These are phyloP conservation scores for Halcyon senegalensis DNA, from an alignment of 2,113 vertebrate species.

Conservation along the genomic window DNA sequence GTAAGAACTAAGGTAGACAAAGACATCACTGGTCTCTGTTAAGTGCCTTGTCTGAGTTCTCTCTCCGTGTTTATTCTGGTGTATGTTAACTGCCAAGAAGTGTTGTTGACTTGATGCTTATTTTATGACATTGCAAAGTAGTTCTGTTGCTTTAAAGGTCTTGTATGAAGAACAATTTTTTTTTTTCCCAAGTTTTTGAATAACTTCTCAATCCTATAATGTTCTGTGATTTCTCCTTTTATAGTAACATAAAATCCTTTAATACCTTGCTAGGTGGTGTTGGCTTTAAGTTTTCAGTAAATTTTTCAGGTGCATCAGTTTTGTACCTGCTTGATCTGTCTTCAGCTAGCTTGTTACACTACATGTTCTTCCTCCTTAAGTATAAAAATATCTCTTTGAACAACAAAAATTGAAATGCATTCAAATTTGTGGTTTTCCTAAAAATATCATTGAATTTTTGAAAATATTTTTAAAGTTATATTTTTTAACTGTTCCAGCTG, in stretches of 20 bases:
- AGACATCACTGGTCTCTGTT: background rate
- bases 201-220: background rate
- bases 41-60: background rate
- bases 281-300: background rate
- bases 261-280: background rate
- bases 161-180: background rate
- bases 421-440: background rate
- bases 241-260: background rate
- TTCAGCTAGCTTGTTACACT: background rate
- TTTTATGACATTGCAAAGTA: background rate
- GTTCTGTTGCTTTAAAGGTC: slow-evolving; percentile 7
- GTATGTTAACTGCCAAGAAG: background rate
- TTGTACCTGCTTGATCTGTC: background rate
- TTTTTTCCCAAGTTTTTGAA: background rate
- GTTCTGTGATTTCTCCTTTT: background rate
- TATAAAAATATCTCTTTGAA: background rate
- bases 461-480: background rate
- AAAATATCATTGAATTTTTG: background rate
- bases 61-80: background rate
- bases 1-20: background rate
- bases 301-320: background rate
- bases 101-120: background rate
- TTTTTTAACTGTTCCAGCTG: background rate
- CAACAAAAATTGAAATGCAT: background rate
- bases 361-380: background rate